phyloP scores from a whole-genome alignment of 2,113 vertebrate genomes.

The Phalacrocorax carbo region DNA sequence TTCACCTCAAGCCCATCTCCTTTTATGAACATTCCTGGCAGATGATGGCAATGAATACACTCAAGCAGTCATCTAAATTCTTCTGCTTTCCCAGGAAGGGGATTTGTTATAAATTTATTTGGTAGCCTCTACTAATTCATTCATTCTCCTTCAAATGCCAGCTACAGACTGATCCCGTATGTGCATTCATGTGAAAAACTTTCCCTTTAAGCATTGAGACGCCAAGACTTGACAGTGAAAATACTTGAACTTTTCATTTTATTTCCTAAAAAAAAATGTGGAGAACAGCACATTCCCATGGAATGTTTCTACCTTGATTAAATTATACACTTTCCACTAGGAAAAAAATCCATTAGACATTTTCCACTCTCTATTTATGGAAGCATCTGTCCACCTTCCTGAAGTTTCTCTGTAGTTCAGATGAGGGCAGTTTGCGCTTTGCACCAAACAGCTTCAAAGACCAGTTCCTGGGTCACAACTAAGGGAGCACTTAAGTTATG shows the following conservation, averaged over 20 bases:
- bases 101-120: conserved; percentile 19
- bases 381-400: neutral
- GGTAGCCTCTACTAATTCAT: conserved; percentile 17
- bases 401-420: neutral
- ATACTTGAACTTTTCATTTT: neutral
- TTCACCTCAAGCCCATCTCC: neutral
- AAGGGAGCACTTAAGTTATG: neutral
- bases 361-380: neutral
- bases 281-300: neutral
- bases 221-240: neutral
- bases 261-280: neutral
- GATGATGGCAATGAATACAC: neutral
- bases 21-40: conserved; percentile 11
- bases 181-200: neutral
- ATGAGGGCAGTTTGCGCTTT: neutral
- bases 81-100: neutral
- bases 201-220: neutral
- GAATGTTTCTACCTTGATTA: neutral
- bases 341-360: neutral
- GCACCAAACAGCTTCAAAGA: neutral
- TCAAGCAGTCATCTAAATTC: conserved; percentile 32
- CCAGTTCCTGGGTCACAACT: neutral
- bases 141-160: conserved; percentile 30
- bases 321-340: neutral
- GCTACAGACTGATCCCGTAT: neutral